Evolutionary conservation across 2,888 invertebrate genomes (phyloP).

Genomic region (Temnothorax unifasciatus): DNA sequence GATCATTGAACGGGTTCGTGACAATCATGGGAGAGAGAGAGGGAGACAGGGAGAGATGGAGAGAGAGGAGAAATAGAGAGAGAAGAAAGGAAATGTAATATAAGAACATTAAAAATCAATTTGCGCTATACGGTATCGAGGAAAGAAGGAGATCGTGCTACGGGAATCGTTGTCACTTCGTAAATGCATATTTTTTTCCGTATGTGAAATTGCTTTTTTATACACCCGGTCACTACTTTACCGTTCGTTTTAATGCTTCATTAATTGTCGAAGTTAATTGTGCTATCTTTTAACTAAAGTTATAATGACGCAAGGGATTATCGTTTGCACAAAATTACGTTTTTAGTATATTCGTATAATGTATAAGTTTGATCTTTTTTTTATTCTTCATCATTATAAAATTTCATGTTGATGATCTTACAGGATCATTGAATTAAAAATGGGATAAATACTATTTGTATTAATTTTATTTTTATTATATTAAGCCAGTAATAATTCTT

Average conservation of each 20-base stretch:
- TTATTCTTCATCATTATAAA: neutral
- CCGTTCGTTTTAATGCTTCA: conserved; percentile 48
- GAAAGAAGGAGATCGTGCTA: conserved; percentile 1
- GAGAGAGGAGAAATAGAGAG: neutral
- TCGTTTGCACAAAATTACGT: conserved; percentile 16
- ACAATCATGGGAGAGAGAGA: conserved; percentile 44
- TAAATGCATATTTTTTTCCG: conserved; percentile 20
- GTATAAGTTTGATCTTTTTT: neutral
- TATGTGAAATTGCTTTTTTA: conserved; percentile 28
- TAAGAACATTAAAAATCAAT: conserved; percentile 70
- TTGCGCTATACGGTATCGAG: conserved; percentile 62
- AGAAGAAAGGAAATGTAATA: conserved; percentile 44
- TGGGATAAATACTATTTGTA: neutral
- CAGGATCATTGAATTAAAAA: neutral
- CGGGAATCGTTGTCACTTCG: conserved; percentile 44
- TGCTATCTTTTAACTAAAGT: conserved; percentile 35
- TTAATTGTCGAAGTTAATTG: conserved; percentile 37
- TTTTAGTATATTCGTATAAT: neutral
- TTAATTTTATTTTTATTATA: neutral
- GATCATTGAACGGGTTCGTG: conserved; percentile 69
- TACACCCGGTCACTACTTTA: conserved; percentile 21
- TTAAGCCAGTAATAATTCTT: neutral
- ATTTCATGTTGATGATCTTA: neutral
- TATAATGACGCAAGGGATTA: conserved; percentile 5
- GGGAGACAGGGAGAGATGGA: neutral